phyloP scores from a whole-genome alignment of 2,888 invertebrate genomes.

The Harpalus rubripes region DNA sequence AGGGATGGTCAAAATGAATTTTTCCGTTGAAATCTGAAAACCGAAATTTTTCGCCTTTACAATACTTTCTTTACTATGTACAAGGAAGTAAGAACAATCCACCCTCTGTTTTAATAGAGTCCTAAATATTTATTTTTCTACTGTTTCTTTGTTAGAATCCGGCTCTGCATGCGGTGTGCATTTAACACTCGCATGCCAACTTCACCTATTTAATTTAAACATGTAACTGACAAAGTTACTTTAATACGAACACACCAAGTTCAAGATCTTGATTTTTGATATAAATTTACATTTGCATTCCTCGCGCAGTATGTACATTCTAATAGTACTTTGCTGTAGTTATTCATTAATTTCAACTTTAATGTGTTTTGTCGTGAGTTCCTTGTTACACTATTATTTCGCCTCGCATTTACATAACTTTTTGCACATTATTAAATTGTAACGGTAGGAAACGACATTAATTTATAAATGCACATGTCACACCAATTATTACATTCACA shows the following conservation, averaged over 20 bases:
- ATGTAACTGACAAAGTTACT: slow-evolving; percentile 2
- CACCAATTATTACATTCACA: too few relatives aligned
- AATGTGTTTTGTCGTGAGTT: neutral
- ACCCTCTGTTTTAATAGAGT: too few relatives aligned
- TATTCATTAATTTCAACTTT: neutral
- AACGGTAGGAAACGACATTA: neutral
- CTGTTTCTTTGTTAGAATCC: too few relatives aligned
- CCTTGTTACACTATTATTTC: neutral
- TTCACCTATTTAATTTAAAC: neutral
- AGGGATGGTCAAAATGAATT: too few relatives aligned
- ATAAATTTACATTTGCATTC: neutral
- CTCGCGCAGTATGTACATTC: neutral
- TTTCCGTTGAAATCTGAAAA: too few relatives aligned
- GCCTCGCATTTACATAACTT: neutral
- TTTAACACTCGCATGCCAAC: neutral
- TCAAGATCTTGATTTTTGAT: slow-evolving; percentile 6
- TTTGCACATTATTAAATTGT: neutral
- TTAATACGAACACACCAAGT: neutral
- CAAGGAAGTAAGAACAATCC: too few relatives aligned
- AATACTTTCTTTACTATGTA: too few relatives aligned
- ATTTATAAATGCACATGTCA: neutral
- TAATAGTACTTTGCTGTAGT: neutral
- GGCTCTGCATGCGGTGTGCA: neutral
- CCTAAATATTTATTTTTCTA: too few relatives aligned
- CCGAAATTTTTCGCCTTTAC: too few relatives aligned